A percentile compares a stretch with the other conserved stretches of the same genome.
These are phyloP conservation scores for Podargus strigoides DNA, from an alignment of 2,797 vertebrate species.

Conservation along the genomic window DNA sequence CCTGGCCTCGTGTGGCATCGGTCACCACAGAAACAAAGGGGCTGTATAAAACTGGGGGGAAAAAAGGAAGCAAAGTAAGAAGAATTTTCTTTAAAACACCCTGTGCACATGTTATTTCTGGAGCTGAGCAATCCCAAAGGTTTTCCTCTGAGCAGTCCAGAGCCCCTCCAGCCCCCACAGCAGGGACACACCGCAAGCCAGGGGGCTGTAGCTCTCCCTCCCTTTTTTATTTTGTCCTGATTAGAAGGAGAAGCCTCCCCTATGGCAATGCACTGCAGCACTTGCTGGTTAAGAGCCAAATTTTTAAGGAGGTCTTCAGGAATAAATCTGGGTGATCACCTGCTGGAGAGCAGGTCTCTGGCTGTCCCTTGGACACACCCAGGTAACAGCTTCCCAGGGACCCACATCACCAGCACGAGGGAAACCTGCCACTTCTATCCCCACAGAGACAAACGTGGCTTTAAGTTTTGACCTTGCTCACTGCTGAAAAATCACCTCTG, in stretches of 20 bases:
- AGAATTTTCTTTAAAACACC: neutral
- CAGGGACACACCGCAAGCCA: neutral
- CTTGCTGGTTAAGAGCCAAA: neutral
- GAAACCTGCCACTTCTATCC: neutral
- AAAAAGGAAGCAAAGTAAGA: neutral
- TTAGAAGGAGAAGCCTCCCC: neutral
- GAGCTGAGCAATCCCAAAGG: neutral
- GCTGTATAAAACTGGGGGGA: neutral
- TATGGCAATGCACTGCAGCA: accelerated
- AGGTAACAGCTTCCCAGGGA: neutral
- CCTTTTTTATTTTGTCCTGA: neutral
- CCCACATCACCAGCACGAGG: accelerated
- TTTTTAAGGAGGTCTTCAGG: neutral
- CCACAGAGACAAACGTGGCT: neutral
- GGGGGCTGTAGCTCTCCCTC: neutral
- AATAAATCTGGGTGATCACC: neutral
- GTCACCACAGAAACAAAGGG: neutral
- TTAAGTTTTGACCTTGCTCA: neutral
- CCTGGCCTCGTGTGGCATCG: neutral
- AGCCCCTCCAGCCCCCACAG: accelerated
- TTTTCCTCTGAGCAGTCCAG: neutral
- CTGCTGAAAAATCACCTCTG: no score
- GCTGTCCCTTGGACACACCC: neutral
- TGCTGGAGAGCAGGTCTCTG: neutral
- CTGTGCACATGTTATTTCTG: accelerated